Percentiles rank a stretch among this genome's conserved stretches.
Conservation (phyloP, 2,797 vertebrate genomes). For the Anisognathus igniventris region DNA sequence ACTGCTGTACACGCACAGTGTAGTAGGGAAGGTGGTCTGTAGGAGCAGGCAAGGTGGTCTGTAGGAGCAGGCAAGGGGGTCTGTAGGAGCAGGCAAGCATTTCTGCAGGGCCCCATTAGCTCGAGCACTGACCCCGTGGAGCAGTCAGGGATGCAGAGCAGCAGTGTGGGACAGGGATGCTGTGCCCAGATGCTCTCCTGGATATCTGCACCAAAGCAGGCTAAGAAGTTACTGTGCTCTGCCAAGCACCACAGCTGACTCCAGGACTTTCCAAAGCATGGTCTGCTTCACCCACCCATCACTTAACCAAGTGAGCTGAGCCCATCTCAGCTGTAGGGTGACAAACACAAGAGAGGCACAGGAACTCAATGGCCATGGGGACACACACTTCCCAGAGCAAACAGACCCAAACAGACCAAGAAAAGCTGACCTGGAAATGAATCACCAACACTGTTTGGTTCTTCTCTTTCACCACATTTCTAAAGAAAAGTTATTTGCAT, state of each 20-base stretch:
- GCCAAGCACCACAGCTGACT: background rate
- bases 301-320: background rate
- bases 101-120: background rate
- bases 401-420: background rate
- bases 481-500: background rate
- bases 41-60: background rate
- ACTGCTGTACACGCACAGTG: fast-evolving
- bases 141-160: background rate
- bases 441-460: background rate
- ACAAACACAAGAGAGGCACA: background rate
- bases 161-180: background rate
- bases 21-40: background rate
- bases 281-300: background rate
- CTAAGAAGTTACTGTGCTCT: background rate
- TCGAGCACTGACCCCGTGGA: background rate
- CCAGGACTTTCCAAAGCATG: background rate
- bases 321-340: background rate
- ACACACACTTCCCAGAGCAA: background rate
- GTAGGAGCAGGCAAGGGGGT: background rate
- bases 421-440: fast-evolving
- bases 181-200: background rate
- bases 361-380: background rate
- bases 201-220: background rate
- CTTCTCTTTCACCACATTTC: background rate
- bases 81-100: background rate